Conservation (phyloP, 1,140 invertebrate genomes). For the Acyrthosiphon pisum region DNA sequence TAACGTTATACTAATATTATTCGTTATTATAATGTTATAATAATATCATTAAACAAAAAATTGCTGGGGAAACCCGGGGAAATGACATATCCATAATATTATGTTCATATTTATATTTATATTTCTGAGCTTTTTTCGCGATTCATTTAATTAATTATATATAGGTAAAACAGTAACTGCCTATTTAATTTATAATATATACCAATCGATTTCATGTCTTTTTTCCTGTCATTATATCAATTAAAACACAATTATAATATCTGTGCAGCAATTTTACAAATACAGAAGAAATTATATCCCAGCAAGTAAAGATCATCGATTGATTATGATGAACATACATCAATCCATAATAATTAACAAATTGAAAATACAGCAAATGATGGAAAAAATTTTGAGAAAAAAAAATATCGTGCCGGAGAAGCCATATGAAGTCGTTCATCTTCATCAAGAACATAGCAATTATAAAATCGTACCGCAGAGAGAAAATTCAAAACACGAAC, state of each 20-base stretch:
- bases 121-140: no score
- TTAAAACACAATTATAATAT: neutral
- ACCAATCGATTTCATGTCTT: neutral
- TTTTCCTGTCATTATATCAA: neutral
- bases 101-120: no score
- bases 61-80: no score
- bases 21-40: no score
- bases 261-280: neutral
- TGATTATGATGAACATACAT: neutral
- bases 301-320: neutral
- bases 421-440: neutral
- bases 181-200: neutral
- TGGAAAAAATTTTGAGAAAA: neutral
- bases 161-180: neutral
- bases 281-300: neutral
- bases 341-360: neutral
- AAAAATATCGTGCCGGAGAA: neutral
- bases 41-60: no score
- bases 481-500: neutral
- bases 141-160: neutral
- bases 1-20: no score
- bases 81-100: no score
- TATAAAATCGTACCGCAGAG: neutral
- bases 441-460: neutral
- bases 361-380: neutral